phyloP scores from a whole-genome alignment of 2,113 vertebrate species.

The Malurus elegans region DNA sequence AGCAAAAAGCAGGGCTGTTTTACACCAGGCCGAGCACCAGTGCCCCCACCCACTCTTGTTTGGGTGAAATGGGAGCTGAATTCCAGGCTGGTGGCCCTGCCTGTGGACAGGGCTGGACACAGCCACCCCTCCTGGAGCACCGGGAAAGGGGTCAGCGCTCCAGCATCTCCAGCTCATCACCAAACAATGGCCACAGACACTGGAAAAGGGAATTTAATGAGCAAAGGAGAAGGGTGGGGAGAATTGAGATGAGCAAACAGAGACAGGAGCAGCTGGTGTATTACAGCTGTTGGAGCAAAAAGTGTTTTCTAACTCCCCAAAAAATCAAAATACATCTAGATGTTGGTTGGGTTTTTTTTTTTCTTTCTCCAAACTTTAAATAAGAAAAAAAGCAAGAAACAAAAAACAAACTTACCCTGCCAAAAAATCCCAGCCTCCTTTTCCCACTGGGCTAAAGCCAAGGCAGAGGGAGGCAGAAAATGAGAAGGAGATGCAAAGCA shows the following conservation, averaged over 20 bases:
- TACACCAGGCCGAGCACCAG: background rate
- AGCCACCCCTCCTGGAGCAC: background rate
- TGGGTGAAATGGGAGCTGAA: background rate
- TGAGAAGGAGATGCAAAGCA: background rate
- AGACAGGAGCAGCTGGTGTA: slow-evolving; percentile 4
- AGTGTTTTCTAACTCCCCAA: background rate
- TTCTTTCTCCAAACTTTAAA: background rate
- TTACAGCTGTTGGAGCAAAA: slow-evolving; percentile 6
- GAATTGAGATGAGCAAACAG: background rate
- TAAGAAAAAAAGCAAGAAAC: background rate
- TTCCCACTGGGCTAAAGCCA: background rate
- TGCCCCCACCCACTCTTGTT: background rate
- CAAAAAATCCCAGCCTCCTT: background rate
- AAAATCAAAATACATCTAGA: background rate
- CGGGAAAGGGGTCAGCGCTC: background rate
- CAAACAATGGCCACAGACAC: background rate
- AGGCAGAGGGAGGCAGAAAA: background rate
- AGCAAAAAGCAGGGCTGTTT: background rate
- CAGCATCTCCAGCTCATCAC: background rate
- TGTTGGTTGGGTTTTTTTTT: background rate
- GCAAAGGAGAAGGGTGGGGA: background rate
- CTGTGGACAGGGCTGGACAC: background rate
- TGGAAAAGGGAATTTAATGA: background rate
- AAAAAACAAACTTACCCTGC: background rate
- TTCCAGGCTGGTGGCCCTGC: background rate